Percentiles rank a stretch among this genome's conserved stretches.
These are phyloP conservation scores for Collichthys lucidus DNA, from an alignment of 2,113 vertebrate genomes.

Conservation along the genomic window DNA sequence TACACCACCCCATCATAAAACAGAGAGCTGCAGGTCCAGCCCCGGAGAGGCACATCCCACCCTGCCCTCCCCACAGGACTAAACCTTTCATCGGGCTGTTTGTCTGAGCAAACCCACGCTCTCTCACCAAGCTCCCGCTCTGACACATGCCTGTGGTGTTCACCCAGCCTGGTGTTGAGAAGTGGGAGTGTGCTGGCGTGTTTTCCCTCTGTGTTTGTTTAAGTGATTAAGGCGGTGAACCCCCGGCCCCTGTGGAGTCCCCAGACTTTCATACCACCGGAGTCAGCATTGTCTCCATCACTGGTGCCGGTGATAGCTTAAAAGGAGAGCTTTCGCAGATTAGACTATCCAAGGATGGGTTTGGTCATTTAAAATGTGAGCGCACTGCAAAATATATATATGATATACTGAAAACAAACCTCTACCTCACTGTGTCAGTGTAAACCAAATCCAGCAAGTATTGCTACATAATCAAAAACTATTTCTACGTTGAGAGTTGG, in stretches of 20 bases:
- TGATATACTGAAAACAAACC: background rate
- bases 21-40: slow-evolving; percentile 19
- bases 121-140: slow-evolving; percentile 33
- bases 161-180: slow-evolving; percentile 59
- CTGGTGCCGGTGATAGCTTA: background rate
- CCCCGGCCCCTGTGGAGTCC: slow-evolving; percentile 40
- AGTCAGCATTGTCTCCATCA: slow-evolving; percentile 13
- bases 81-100: slow-evolving; percentile 68
- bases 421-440: background rate
- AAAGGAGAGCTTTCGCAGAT: slow-evolving; percentile 18
- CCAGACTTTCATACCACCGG: slow-evolving; percentile 26
- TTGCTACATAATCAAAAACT: background rate
- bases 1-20: slow-evolving; percentile 4
- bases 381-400: no score
- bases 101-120: slow-evolving; percentile 55
- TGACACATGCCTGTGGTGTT: slow-evolving; percentile 56
- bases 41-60: slow-evolving; percentile 17
- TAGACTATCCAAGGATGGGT: background rate
- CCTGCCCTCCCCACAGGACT: slow-evolving; percentile 35
- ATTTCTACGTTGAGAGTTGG: slow-evolving; percentile 25
- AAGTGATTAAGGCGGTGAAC: slow-evolving; percentile 74
- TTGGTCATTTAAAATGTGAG: background rate
- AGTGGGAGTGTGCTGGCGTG: slow-evolving; percentile 61
- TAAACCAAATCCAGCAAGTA: background rate
- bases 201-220: slow-evolving; percentile 68